Conservation (phyloP, 2,888 invertebrate genomes). For the Arctia plantaginis region DNA sequence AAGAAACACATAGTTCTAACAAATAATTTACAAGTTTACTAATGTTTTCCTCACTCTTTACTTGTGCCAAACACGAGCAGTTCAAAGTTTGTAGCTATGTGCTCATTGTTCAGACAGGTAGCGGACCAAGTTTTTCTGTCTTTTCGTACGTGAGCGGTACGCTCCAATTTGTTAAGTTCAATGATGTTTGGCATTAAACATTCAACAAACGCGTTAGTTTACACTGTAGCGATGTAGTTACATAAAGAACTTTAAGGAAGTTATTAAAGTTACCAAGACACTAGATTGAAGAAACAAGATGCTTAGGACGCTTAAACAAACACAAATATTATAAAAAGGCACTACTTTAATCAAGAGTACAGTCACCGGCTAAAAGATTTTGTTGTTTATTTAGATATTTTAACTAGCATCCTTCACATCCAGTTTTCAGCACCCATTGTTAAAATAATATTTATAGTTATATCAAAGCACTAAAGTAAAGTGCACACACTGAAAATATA, state of each 20-base stretch:
- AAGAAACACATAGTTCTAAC: too few species aligned
- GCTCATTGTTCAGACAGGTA: conserved; percentile 73
- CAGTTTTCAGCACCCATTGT: background rate
- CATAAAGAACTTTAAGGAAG: background rate
- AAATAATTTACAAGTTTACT: too few species aligned
- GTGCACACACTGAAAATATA: background rate
- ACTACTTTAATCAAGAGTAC: too few species aligned
- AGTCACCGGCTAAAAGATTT: too few species aligned
- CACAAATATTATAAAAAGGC: background rate
- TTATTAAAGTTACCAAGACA: background rate
- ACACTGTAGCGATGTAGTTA: conserved; percentile 21
- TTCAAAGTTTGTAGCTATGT: conserved; percentile 67
- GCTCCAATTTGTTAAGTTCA: conserved; percentile 57
- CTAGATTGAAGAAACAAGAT: background rate
- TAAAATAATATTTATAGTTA: background rate
- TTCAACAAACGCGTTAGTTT: conserved; percentile 41
- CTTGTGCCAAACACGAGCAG: conserved; percentile 48
- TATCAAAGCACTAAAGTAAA: background rate
- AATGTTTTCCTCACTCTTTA: background rate
- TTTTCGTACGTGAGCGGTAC: conserved; percentile 56
- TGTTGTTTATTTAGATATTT: background rate
- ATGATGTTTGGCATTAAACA: conserved; percentile 38
- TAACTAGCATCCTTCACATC: background rate
- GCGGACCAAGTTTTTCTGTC: conserved; percentile 66
- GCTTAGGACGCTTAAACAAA: background rate